phyloP scores from a whole-genome alignment of 2,888 invertebrate species.

The Scaptomyza flava region DNA sequence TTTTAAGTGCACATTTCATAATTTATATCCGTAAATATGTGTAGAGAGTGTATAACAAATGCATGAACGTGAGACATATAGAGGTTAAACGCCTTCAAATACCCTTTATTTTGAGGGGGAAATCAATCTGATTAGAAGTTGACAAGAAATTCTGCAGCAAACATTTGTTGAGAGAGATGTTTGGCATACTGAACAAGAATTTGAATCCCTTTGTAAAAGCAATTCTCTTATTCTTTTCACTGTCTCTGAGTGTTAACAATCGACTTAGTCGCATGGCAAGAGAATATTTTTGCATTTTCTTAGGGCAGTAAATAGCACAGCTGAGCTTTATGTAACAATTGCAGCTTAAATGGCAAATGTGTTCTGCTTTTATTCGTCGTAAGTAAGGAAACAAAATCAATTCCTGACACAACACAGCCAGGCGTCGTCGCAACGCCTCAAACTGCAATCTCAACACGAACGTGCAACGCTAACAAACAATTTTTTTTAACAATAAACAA shows the following conservation, averaged over 20 bases:
- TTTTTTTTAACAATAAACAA: conserved; percentile 63
- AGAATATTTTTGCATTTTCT: neutral
- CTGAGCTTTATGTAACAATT: conserved; percentile 29
- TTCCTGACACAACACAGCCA: conserved; percentile 24
- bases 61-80: conserved; percentile 27
- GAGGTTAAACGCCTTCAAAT: neutral
- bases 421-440: conserved; percentile 3
- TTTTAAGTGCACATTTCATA: conserved; percentile 74
- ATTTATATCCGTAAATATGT: conserved; percentile 66
- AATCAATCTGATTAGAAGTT: neutral
- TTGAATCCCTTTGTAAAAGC: conserved; percentile 23
- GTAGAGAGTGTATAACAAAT: conserved; percentile 43
- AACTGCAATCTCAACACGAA: conserved; percentile 32
- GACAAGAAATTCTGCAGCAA: neutral
- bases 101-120: neutral
- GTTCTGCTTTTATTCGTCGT: neutral
- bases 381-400: conserved; percentile 38
- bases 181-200: conserved; percentile 2
- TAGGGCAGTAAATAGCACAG: conserved; percentile 2
- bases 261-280: conserved; percentile 9
- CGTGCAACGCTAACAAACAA: conserved; percentile 49
- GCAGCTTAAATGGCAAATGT: conserved; percentile 18
- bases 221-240: too few species aligned
- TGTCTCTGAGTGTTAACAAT: conserved; percentile 5
- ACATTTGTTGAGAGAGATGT: neutral